These are phyloP conservation scores for Megathymus violae DNA, from an alignment of 1,140 invertebrate species.

Conservation along the genomic window DNA sequence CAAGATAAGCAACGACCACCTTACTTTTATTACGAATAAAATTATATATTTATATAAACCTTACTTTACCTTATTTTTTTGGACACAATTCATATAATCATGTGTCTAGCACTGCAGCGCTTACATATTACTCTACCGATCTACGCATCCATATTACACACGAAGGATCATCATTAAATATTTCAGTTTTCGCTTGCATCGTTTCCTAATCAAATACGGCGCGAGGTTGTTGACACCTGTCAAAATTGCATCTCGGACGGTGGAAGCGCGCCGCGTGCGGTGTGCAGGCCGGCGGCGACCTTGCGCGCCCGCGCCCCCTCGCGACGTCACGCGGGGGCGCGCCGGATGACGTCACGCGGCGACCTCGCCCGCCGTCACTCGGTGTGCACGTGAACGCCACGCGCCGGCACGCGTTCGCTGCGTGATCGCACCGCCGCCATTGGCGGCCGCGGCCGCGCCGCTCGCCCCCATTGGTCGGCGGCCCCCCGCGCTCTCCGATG, in stretches of 20 bases:
- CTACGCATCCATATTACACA: too few species aligned
- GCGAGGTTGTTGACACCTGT: slow-evolving; percentile 64
- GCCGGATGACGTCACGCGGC: slow-evolving; percentile 83
- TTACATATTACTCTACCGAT: background rate
- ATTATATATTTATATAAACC: slow-evolving; percentile 26
- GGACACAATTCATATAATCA: too few species aligned
- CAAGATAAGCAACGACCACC: slow-evolving; percentile 31
- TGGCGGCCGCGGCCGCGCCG: too few species aligned
- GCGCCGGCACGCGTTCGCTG: too few species aligned
- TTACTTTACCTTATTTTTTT: too few species aligned
- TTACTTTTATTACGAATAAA: slow-evolving; percentile 34
- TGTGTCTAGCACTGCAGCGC: background rate
- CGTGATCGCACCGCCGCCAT: too few species aligned
- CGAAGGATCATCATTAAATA: background rate
- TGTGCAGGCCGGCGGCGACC: slow-evolving; percentile 52
- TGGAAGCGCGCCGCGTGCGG: slow-evolving; percentile 33
- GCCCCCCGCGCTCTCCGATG: too few species aligned
- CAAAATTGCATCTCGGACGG: slow-evolving; percentile 52
- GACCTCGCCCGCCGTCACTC: slow-evolving; percentile 81
- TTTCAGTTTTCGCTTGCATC: background rate
- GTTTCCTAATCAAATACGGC: slow-evolving; percentile 21
- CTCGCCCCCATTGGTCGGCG: too few species aligned
- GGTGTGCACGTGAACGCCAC: too few species aligned
- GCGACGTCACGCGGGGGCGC: slow-evolving; percentile 75
- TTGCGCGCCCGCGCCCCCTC: slow-evolving; percentile 62